A percentile compares a stretch with the other conserved stretches of the same genome.
phyloP scores from a whole-genome alignment of 2,113 vertebrate species.

The Indri indri region DNA sequence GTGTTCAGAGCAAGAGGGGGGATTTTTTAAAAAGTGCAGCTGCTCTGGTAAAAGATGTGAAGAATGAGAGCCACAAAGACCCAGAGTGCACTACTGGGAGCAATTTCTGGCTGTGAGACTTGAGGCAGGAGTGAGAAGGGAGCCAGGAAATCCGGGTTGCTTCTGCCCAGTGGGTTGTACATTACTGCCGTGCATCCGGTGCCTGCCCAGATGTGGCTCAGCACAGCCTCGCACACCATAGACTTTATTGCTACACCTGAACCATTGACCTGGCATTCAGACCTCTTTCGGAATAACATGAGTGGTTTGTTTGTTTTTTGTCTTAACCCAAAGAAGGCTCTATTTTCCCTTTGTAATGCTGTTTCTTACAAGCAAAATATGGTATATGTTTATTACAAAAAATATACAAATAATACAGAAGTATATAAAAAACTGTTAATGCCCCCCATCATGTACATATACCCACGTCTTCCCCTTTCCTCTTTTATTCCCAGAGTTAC shows the following conservation, averaged over 20 bases:
- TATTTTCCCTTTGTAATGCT: background rate
- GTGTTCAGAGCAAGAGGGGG: background rate
- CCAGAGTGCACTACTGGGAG: background rate
- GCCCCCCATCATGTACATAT: background rate
- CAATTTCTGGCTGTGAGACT: background rate
- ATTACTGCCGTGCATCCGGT: background rate
- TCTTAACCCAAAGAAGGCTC: background rate
- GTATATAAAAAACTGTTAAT: background rate
- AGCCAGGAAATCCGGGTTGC: background rate
- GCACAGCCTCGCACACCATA: background rate
- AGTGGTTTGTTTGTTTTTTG: background rate
- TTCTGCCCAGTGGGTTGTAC: background rate
- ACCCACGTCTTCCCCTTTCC: background rate
- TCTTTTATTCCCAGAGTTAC: background rate
- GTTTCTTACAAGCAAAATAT: background rate
- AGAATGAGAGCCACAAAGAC: background rate
- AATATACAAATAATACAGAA: background rate
- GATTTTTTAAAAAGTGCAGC: background rate
- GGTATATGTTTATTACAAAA: conserved; percentile 8
- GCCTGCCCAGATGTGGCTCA: background rate
- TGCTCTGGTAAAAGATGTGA: conserved; percentile 1
- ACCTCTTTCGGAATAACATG: background rate
- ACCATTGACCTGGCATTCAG: background rate
- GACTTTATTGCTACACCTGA: background rate
- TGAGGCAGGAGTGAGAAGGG: background rate